Percentiles rank a stretch among this genome's conserved stretches.
phyloP scores from a whole-genome alignment of 2,113 vertebrate species.

The Saccopteryx bilineata region DNA sequence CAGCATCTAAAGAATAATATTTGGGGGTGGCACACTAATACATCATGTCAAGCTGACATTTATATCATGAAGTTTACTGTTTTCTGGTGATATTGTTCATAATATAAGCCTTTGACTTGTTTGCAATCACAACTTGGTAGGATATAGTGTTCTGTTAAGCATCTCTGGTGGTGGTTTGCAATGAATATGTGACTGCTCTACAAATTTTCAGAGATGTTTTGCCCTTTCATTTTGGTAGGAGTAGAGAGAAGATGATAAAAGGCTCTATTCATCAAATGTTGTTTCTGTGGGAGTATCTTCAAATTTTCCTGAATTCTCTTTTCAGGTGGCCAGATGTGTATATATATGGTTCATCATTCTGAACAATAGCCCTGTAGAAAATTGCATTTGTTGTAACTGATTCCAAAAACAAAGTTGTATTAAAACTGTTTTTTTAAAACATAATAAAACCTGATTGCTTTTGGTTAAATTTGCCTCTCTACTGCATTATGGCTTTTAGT shows the following conservation, averaged over 20 bases:
- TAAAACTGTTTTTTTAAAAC: constrained; percentile 68
- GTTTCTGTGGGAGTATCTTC: constrained; percentile 78
- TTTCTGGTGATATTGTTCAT: constrained; percentile 72
- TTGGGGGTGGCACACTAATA: constrained; percentile 75
- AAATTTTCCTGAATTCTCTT: constrained; percentile 75
- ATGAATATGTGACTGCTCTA: constrained; percentile 84
- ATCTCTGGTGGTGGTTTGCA: constrained; percentile 78
- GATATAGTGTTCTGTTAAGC: constrained; percentile 83
- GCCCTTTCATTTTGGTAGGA: constrained; percentile 80
- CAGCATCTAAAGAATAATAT: constrained; percentile 71
- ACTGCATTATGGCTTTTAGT: neutral
- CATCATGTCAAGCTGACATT: constrained; percentile 77
- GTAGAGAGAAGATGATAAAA: constrained; percentile 78
- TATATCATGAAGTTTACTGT: constrained; percentile 80
- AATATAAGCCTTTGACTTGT: constrained; percentile 84
- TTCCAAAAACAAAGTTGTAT: constrained; percentile 76
- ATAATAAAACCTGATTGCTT: constrained; percentile 78
- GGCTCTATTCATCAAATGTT: constrained; percentile 81
- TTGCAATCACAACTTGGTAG: constrained; percentile 84
- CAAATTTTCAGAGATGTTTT: constrained; percentile 82
- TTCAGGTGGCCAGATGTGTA: constrained; percentile 70
- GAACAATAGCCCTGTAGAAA: constrained; percentile 81
- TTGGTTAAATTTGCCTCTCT: constrained; percentile 52
- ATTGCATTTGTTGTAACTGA: constrained; percentile 77
- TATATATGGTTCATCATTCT: constrained; percentile 66